Evolutionary conservation across 37 sponge, comb jelly and placozoan species (phyloP), one percentile per base, ranked within the genome.

Genomic region (Spongilla lacustris): DNA sequence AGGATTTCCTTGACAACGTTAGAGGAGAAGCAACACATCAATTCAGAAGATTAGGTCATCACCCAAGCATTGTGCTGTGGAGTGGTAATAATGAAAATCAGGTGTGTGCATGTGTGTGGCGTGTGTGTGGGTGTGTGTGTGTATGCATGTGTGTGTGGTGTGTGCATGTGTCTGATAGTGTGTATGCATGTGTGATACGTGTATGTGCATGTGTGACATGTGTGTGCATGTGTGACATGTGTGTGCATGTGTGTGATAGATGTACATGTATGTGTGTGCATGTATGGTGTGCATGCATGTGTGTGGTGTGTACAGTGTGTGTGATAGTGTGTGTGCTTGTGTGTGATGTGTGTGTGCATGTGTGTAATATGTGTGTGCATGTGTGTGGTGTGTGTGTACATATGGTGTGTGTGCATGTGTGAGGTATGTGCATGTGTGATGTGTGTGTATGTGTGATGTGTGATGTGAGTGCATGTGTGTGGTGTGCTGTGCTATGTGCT

Each of bases 81-180:
- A 97, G 99, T 83, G 99, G 99, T 11, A 98, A 98, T 92, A 98
- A 98, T 84, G 99, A 99, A 66, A 99, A 99, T 76, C 94, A 98
- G 81, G 95, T 91, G 4, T 83, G 87, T 3, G 41, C 6, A 6
- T 41, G 41, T 19, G 83, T 29, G 36, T 72, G 46, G 17, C 0
- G 33, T 30, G 28, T 58, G 68, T 35, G 26, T 23, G 27, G 0
- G 58, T 28, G 66, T 27, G 30, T 21, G 0, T 26, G 73, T 72
- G 73, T 72, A 13, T 58, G 58, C 11, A 36, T 72, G 31, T 32
- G 21, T 33, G 73, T 72, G 27, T 69, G 10, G 71, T 72, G 14
- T 33, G 13, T n/a, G 30, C 14, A 21, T 72, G 73, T n/a, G 12
- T 72, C n/a, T n/a, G n/a, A n/a, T 27, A 27, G 12, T 32, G 10